phyloP scores from a whole-genome alignment of 2,113 vertebrate species.

The Vanacampus margaritifer region DNA sequence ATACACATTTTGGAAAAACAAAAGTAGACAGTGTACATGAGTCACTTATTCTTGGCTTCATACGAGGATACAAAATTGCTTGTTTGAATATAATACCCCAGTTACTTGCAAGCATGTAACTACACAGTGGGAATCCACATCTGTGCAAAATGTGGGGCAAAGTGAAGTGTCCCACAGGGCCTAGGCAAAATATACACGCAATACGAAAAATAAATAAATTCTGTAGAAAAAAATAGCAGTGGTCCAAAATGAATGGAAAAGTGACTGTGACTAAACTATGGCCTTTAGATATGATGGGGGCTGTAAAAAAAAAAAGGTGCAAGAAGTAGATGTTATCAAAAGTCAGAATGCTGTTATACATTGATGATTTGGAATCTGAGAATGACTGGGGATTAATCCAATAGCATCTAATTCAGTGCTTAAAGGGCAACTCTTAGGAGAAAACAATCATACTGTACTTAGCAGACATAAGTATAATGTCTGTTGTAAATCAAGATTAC shows the following conservation, averaged over 20 bases:
- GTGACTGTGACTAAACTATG: background rate
- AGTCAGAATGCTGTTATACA: background rate
- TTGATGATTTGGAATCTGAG: background rate
- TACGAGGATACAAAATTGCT: background rate
- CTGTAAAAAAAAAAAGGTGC: no score
- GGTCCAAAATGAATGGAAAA: constrained; percentile 14
- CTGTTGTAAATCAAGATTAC: constrained; percentile 9
- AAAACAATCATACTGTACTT: background rate
- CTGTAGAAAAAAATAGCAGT: constrained; percentile 15
- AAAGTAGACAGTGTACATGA: background rate
- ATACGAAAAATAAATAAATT: constrained; percentile 23
- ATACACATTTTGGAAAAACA: no score
- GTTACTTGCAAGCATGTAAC: constrained; percentile 21
- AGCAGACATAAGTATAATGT: background rate
- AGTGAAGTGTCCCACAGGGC: constrained; percentile 27
- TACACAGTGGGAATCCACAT: background rate
- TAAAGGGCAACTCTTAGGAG: background rate
- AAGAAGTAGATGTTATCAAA: background rate
- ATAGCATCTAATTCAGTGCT: background rate
- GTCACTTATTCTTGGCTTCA: background rate
- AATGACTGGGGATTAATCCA: background rate
- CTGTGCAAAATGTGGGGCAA: constrained; percentile 22
- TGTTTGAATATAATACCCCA: constrained; percentile 4
- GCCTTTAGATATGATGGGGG: background rate
- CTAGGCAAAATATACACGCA: constrained; percentile 23